Conservation (phyloP, 2,113 vertebrate genomes). For the Sapajus apella region DNA sequence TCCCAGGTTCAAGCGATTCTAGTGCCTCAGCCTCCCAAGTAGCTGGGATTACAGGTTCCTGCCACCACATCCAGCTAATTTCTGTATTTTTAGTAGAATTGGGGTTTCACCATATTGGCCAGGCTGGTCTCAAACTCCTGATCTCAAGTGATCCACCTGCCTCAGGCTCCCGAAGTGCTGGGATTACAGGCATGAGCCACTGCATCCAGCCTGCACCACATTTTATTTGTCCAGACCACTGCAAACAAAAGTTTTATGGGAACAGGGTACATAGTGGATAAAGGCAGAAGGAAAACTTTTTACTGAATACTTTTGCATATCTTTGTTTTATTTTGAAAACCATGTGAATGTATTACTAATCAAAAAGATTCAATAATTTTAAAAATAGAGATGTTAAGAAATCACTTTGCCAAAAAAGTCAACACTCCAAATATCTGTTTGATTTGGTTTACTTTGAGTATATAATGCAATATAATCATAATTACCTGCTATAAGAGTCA, state of each 20-base stretch:
- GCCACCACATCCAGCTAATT: too few relatives aligned
- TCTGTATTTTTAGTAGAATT: too few relatives aligned
- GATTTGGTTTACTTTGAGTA: not conserved
- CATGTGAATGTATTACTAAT: not conserved
- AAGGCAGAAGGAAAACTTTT: not conserved
- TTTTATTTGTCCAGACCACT: too few relatives aligned
- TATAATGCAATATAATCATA: not conserved
- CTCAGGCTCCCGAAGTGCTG: too few relatives aligned
- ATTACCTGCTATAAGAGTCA: not conserved
- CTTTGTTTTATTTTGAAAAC: conserved; percentile 17
- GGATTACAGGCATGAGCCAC: too few relatives aligned
- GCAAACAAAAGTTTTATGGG: not conserved
- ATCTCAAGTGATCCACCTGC: too few relatives aligned
- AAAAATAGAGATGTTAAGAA: not conserved
- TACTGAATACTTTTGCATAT: not conserved
- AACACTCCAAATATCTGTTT: not conserved
- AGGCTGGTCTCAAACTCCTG: too few relatives aligned
- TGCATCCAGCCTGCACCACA: too few relatives aligned
- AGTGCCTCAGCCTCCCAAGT: too few relatives aligned
- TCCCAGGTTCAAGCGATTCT: too few relatives aligned
- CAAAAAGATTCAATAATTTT: not conserved
- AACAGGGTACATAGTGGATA: not conserved
- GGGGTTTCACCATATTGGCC: too few relatives aligned
- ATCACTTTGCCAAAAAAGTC: not conserved
- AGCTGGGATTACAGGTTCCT: too few relatives aligned